Evolutionary conservation across 2,797 vertebrate genomes (phyloP), one percentile per base, ranked within the genome.

Genomic region (Poecilia picta): DNA sequence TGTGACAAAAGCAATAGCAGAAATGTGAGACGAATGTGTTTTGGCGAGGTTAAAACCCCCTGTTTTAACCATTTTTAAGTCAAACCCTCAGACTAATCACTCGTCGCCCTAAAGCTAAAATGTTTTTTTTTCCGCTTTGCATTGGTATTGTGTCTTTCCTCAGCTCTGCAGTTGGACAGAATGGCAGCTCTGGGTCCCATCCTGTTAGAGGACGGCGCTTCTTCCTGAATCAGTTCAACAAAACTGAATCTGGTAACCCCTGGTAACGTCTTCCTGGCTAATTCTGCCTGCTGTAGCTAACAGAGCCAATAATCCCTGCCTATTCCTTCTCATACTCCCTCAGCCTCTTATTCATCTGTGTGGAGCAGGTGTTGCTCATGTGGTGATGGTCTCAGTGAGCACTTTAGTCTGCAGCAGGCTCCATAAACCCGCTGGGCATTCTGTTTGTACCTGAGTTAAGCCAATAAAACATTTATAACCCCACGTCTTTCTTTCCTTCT

Each of bases 171-270:
- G 15, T 88, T 89, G 89, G 89, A 88, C 51, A 89, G 33, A 6
- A 78, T 49, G 0, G 86, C 76, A 0, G 53, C 68, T 23, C 49
- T 93, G n/a, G 91, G 91, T 15, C 93, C 92, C 5, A 81, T 95
- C 77, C 51, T 84, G n/a, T 45, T 92, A 73, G 31, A 86, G 80
- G 76, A 80, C 12, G 16, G 75, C 76, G n/a, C 71, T 68, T 53
- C 74, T 70, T 70, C 66, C 47, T 25, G 68, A 81, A 70, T 49
- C 46, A 1, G 31, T 36, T 23, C 15, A 55, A 82, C 8, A 62
- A 46, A n/a, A 72, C 66, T 28, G 16, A 0, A 68, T 64, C 76
- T 43, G 82, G 90, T 93, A 47, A 70, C 25, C 20, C 2, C 25
- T 13, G 31, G 7, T 33, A 53, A 53, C 53, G 7, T 36, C 28